A percentile compares a stretch with the other conserved stretches of the same genome.
Conservation (phyloP, 2,888 invertebrate species). For the Thumatha senex region DNA sequence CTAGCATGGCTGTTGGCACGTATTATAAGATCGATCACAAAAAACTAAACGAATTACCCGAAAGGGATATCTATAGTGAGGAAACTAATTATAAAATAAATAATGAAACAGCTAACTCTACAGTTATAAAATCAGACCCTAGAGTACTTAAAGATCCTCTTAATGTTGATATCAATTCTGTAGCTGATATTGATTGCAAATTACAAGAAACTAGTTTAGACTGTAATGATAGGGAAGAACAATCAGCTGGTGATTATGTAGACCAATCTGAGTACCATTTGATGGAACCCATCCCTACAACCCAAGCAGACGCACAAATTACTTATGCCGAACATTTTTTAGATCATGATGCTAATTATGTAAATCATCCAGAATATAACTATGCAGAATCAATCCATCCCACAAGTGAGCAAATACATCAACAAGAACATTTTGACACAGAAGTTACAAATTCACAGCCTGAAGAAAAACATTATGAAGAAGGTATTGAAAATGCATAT, state of each 20-base stretch:
- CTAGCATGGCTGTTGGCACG: constrained; percentile 7
- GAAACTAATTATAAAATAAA: constrained; percentile 10
- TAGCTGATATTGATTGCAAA: constrained; percentile 11
- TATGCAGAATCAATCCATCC: constrained; percentile 10
- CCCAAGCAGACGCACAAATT: neutral
- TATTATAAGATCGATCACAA: constrained; percentile 11
- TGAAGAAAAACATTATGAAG: neutral
- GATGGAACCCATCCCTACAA: too few species aligned
- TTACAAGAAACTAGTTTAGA: constrained; percentile 23
- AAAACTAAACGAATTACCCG: constrained; percentile 39
- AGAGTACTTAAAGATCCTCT: neutral
- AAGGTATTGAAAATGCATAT: neutral
- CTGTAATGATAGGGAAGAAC: constrained; percentile 7
- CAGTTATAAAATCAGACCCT: neutral
- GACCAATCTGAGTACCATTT: neutral
- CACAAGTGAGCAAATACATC: constrained; percentile 4
- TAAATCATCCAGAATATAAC: neutral
- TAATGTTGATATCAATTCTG: constrained; percentile 3
- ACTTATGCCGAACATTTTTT: constrained; percentile 1
- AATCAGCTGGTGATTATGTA: constrained; percentile 7
- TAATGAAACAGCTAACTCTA: neutral
- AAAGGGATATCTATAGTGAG: constrained; percentile 36
- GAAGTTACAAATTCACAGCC: neutral
- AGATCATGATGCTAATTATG: neutral
- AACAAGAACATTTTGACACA: constrained; percentile 6